These are phyloP conservation scores for Enteromius thamalakanensis DNA, from an alignment of 2,797 vertebrate species.

Conservation along the genomic window DNA sequence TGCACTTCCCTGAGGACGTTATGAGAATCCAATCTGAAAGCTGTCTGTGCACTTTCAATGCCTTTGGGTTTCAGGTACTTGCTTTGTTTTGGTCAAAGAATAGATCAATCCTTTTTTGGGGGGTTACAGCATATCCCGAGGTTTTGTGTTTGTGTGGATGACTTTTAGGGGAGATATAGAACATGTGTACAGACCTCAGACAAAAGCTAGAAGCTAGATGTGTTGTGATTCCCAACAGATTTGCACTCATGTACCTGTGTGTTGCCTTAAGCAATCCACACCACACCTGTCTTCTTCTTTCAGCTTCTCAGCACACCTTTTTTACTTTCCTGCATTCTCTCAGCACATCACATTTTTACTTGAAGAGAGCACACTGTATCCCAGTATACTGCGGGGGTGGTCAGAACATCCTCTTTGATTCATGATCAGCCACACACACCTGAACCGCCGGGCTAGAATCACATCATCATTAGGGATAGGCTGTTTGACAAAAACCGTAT, in stretches of 20 bases:
- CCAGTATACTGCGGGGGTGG: slow-evolving; percentile 42
- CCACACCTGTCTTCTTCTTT: slow-evolving; percentile 42
- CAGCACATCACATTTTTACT: slow-evolving; percentile 29
- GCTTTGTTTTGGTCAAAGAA: slow-evolving; percentile 53
- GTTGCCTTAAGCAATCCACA: slow-evolving; percentile 49
- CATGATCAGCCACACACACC: slow-evolving; percentile 15
- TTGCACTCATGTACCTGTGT: slow-evolving; percentile 45
- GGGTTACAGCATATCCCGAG: slow-evolving; percentile 45
- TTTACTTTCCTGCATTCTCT: slow-evolving; percentile 20
- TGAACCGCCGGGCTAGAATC: background rate
- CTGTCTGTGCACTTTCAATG: slow-evolving; percentile 32
- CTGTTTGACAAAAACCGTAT: slow-evolving; percentile 29
- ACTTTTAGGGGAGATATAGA: slow-evolving; percentile 26
- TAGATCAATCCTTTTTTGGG: slow-evolving; percentile 42
- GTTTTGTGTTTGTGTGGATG: slow-evolving; percentile 25
- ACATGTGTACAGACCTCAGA: slow-evolving; percentile 27
- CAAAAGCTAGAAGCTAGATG: slow-evolving; percentile 43
- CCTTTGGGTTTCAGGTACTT: slow-evolving; percentile 34
- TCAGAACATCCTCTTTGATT: slow-evolving; percentile 37
- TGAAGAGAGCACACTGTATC: slow-evolving; percentile 21
- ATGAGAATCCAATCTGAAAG: slow-evolving; percentile 40
- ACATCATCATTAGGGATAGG: slow-evolving; percentile 8
- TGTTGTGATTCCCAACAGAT: slow-evolving; percentile 55
- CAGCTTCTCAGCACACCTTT: slow-evolving; percentile 39
- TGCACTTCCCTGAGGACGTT: slow-evolving; percentile 20